These are phyloP conservation scores for Muricea muricata DNA, from an alignment of 92 coral and sea anemone genomes.

Conservation along the genomic window DNA sequence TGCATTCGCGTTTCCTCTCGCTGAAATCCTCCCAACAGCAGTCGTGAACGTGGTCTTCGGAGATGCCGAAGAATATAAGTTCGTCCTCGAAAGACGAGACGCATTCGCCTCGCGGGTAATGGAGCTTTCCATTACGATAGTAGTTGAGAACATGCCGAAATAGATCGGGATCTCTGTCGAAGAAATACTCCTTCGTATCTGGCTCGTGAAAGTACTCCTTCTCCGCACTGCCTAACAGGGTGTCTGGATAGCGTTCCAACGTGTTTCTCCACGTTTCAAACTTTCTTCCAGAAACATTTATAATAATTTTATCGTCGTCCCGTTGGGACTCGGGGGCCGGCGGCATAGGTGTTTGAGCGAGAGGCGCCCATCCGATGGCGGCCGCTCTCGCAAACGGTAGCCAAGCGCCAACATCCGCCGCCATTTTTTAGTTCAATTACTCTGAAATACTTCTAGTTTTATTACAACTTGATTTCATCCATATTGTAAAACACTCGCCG, in stretches of 20 bases:
- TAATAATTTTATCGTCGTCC: constrained; percentile 93
- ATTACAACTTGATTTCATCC: constrained; percentile 6
- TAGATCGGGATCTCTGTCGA: constrained; percentile 96
- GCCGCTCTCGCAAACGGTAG: constrained; percentile 99
- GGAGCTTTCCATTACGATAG: constrained; percentile 92
- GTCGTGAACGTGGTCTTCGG: constrained; percentile 98
- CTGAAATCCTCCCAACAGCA: constrained; percentile 99
- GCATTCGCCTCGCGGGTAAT: constrained; percentile 95
- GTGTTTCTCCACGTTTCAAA: constrained; percentile 99
- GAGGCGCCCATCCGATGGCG: constrained; percentile 98
- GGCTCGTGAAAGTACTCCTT: constrained; percentile 95
- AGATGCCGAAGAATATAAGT: constrained; percentile 93
- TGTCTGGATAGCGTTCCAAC: constrained; percentile 96
- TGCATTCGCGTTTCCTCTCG: constrained; percentile 95
- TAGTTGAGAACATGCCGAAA: constrained; percentile 88
- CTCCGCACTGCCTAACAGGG: constrained; percentile 96
- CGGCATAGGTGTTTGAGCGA: constrained; percentile 99
- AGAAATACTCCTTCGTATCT: constrained; percentile 96
- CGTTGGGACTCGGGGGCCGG: constrained; percentile 96
- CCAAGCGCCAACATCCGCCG: constrained; percentile 99
- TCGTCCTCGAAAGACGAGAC: constrained; percentile 94
- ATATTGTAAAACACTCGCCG: constrained; percentile 17
- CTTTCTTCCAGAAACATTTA: constrained; percentile 98
- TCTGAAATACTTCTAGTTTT: background rate
- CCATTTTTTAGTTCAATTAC: constrained; percentile 68